These are phyloP conservation scores for Chloroclysta siterata DNA, from an alignment of 2,888 invertebrate species.

Conservation along the genomic window DNA sequence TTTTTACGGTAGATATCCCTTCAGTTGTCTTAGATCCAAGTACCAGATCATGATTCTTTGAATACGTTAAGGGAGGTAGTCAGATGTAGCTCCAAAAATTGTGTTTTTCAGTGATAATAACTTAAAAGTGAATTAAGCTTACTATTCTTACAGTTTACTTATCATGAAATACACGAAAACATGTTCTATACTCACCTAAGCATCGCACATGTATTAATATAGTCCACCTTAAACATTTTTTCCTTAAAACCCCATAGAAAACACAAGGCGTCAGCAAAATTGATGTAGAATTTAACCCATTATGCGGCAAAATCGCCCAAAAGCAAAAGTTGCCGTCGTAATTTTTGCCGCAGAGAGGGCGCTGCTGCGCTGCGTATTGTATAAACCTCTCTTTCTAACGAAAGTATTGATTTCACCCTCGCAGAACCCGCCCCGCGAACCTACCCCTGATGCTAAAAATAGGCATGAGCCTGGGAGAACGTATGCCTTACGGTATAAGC, in stretches of 20 bases:
- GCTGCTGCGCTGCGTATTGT: constrained; percentile 1
- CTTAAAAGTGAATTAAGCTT: too few species aligned
- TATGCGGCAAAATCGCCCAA: constrained; percentile 9
- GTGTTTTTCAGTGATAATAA: not conserved
- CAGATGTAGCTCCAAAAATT: not conserved
- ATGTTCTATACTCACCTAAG: not conserved
- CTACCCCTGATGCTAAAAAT: constrained; percentile 21
- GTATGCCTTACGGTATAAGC: constrained; percentile 7
- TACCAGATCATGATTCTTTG: too few species aligned
- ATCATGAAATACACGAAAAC: not conserved
- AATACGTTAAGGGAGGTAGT: too few species aligned
- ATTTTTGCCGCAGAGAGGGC: constrained; percentile 10
- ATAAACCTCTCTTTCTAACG: constrained; percentile 3
- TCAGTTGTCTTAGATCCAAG: too few species aligned
- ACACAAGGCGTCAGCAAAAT: not conserved
- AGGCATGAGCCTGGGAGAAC: not conserved
- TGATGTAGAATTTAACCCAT: not conserved
- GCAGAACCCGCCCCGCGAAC: constrained; percentile 10
- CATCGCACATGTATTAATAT: not conserved
- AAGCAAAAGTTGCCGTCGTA: not conserved
- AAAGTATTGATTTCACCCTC: constrained; percentile 20
- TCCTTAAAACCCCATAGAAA: not conserved
- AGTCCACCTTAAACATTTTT: not conserved
- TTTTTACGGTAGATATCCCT: too few species aligned
- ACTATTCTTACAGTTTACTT: too few species aligned